Base-by-base conservation (phyloP, 2,888 invertebrate genomes). In the Drosophila silvestris region DNA sequence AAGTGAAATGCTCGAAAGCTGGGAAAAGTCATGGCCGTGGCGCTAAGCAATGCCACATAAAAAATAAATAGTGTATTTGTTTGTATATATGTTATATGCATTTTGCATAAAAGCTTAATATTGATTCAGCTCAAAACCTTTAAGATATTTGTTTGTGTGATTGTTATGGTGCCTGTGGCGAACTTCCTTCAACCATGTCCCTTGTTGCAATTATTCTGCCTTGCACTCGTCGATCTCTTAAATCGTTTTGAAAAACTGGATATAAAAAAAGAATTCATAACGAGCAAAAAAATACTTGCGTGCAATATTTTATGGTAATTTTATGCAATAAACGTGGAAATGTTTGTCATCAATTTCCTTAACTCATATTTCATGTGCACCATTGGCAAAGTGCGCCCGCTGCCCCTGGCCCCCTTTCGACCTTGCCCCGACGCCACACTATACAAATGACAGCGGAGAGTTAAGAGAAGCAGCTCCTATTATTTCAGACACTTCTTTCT, bases 311-410 rank as follows among this genome's bases (percentile, higher is more conserved):
- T 87, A 87, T 89, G 89, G 81, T 87, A 87, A 87, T 87, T 89
- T 87, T 87, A 89, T 87, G 89, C 88, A 89, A 87, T 87, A 89
- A 87, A 84, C 85, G 85, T 83, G 84, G 86, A 87, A 87, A 86
- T 89, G 86, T 86, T 86, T 86, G 86, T 89, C 86, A 87, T 87
- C 86, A 86, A 89, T 86, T 86, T 86, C 85, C 89, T 87, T 81
- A 89, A 83, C 86, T 86, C 86, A 89, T 86, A 87, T 86, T 86
- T 86, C 86, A 89, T 85, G 89, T 86, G 89, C 84, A 71, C 76
- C 83, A 72, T 70, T 75, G 75, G 66, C 61, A 67, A 63, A 57
- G 62, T 57, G 56, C 58, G 33, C 47, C 32, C 26, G 28, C 30
- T 35, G 14, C 28, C 60, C 57, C 26, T 35, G 16, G 19, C 60